These are phyloP conservation scores for Ochropleura leucogaster DNA, from an alignment of 2,888 invertebrate species.

Conservation along the genomic window DNA sequence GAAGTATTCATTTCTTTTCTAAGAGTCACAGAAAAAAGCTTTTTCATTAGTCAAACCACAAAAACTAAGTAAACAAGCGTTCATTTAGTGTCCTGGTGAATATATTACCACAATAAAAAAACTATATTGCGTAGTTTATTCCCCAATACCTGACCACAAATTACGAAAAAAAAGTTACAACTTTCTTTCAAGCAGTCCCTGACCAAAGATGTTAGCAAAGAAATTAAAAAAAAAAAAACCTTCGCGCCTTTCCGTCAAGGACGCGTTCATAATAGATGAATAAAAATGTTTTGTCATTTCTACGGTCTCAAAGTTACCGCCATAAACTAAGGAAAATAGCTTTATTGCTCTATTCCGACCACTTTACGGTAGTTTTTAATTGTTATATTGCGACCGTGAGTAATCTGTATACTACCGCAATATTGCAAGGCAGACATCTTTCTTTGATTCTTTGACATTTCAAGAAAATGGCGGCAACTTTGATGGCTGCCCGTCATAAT, in stretches of 20 bases:
- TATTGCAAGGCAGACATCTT: constrained; percentile 71
- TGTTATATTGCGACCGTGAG: constrained; percentile 81
- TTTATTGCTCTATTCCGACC: constrained; percentile 76
- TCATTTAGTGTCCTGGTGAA: constrained; percentile 27
- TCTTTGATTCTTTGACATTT: constrained; percentile 65
- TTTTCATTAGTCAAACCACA: neutral
- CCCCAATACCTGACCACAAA: constrained; percentile 62
- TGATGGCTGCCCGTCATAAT: constrained; percentile 61
- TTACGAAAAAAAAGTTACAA: constrained; percentile 52
- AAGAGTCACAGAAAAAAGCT: neutral
- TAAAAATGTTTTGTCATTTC: constrained; percentile 75
- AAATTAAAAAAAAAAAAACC: constrained; percentile 39
- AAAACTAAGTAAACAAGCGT: constrained; percentile 23
- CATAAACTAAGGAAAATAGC: constrained; percentile 73
- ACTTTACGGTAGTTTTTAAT: constrained; percentile 85
- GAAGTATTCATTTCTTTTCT: neutral
- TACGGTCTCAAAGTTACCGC: constrained; percentile 67
- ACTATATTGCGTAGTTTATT: constrained; percentile 64
- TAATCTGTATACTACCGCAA: constrained; percentile 82
- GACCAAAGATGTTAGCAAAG: constrained; percentile 27
- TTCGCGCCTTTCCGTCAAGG: constrained; percentile 62
- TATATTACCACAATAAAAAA: constrained; percentile 56
- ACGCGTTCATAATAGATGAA: constrained; percentile 57
- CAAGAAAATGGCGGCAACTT: constrained; percentile 63
- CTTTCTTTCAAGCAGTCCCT: constrained; percentile 64